Base-by-base conservation (phyloP, 2,113 vertebrate genomes). In the Phycodurus eques region DNA sequence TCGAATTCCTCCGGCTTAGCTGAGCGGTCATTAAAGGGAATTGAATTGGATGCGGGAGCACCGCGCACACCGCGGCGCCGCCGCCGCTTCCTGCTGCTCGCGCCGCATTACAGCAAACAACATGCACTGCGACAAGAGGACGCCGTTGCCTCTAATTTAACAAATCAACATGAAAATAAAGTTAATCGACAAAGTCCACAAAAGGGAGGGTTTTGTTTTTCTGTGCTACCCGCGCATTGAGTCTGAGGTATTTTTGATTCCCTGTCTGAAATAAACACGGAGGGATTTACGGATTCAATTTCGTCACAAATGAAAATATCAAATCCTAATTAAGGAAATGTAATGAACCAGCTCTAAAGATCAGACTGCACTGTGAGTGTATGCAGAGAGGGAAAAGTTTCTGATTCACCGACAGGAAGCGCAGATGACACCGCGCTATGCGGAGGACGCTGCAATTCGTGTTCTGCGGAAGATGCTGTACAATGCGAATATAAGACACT, bases 41-140 rank as follows among this genome's bases (percentile, higher is more conserved):
- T 66, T 66, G 64, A 66, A 66, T 66, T 66, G 64, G 64, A 66
- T 66, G 64, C 64, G 64, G 43, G 63, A 47, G 42, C 59, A 27
- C 59, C 59, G 22, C 53, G 20, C 8, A 39, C 33, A 14, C 59
- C 27, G 14, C 59, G 33, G 8, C 20, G 39, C 11, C 62, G 42
- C 42, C 62, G 42, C 62, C 42, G 15, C 57, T 9, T 11, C 35
- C 64, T 31, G 64, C 64, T 66, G 64, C 31, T 66, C 13, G 44
- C 64, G 43, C 64, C 64, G 64, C 64, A 66, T 66, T 47, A 66
- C 64, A 8, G 44, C 43, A 66, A 66, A 66, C 63, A 19, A 65
- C 44, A 44, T 44, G 63, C 63, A 22, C 63, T 46, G 63, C 43
- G 63, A 66, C 63, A 66, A 47, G 43, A 66, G 22, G n/a, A 66